Percentiles rank a stretch among this genome's conserved stretches.
phyloP scores from a whole-genome alignment of 2,888 invertebrate genomes.

The Cephus runcator region DNA sequence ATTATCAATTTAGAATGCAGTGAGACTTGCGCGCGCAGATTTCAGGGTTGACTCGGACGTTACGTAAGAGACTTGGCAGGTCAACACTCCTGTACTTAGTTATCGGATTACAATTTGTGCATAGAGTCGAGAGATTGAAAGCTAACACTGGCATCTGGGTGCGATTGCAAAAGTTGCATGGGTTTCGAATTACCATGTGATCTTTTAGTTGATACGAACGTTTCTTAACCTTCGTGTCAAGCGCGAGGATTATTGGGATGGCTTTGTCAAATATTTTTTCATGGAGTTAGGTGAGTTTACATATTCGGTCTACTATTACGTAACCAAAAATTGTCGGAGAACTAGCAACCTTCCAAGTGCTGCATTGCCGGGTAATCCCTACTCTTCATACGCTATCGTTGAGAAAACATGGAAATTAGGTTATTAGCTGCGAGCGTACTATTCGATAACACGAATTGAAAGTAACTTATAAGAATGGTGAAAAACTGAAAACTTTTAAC shows the following conservation, averaged over 20 bases:
- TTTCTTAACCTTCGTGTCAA: background rate
- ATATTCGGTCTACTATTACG: background rate
- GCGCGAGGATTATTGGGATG: background rate
- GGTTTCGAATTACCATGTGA: background rate
- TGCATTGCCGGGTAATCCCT: background rate
- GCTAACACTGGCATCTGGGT: background rate
- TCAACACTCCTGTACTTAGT: background rate
- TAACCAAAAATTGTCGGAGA: background rate
- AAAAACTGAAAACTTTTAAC: background rate
- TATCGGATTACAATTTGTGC: background rate
- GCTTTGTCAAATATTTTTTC: background rate
- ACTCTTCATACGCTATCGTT: background rate
- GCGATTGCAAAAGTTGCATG: background rate
- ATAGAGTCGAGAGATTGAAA: background rate
- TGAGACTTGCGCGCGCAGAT: background rate
- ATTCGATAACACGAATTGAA: background rate
- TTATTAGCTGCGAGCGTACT: background rate
- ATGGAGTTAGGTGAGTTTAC: too few relatives aligned
- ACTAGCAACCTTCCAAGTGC: background rate
- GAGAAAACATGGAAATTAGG: background rate
- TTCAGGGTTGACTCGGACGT: background rate
- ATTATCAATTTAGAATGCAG: background rate
- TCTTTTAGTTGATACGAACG: background rate
- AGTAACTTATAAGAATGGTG: background rate
- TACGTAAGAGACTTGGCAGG: background rate